phyloP scores from a whole-genome alignment of 2,113 vertebrate species.

The Alligator mississippiensis region DNA sequence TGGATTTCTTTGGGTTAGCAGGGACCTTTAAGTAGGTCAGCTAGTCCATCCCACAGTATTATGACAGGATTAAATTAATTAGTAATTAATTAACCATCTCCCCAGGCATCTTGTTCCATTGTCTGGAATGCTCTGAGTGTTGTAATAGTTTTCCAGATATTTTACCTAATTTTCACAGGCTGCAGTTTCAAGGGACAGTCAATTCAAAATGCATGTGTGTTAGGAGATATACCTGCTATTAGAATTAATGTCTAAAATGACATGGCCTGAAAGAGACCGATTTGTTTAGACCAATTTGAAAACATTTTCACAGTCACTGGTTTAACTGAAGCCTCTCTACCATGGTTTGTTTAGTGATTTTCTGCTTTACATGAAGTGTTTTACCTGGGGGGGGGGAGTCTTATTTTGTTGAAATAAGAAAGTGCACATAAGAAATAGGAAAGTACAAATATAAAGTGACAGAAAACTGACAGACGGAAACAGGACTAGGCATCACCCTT shows the following conservation, averaged over 20 bases:
- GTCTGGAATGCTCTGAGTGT: neutral
- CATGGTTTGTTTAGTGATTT: neutral
- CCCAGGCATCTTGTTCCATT: neutral
- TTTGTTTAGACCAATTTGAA: neutral
- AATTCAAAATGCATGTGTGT: neutral
- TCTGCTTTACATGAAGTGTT: neutral
- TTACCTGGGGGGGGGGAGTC: neutral
- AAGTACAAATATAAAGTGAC: neutral
- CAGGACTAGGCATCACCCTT: neutral
- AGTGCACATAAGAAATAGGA: no score
- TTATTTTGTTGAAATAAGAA: neutral
- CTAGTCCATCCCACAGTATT: neutral
- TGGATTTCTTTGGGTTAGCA: neutral
- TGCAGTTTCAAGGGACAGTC: neutral
- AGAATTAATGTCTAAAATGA: neutral
- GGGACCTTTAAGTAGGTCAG: neutral
- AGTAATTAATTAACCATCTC: neutral
- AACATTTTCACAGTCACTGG: neutral
- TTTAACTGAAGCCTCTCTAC: neutral
- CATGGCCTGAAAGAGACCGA: neutral
- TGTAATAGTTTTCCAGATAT: neutral
- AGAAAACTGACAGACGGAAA: neutral
- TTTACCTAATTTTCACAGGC: neutral
- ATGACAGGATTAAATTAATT: neutral
- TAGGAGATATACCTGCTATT: neutral